These are phyloP conservation scores for Mesocentrotus franciscanus DNA, from an alignment of 53 echinoderm and acorn worm genomes.

Conservation along the genomic window DNA sequence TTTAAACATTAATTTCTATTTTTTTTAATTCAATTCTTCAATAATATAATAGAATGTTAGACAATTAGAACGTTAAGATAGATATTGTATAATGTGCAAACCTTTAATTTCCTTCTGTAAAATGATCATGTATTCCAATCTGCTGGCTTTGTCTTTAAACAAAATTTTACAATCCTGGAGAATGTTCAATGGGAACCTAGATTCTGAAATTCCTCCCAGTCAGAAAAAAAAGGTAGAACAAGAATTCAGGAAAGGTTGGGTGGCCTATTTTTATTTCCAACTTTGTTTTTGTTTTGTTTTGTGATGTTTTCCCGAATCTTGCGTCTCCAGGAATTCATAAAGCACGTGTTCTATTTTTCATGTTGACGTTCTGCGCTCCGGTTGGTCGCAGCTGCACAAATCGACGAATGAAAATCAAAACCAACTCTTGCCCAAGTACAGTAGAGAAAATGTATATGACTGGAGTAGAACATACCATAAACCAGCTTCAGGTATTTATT, in stretches of 20 bases:
- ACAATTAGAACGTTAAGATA: too few species aligned
- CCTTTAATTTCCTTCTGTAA: too few species aligned
- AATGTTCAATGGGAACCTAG: neutral
- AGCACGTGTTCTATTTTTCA: constrained; percentile 52
- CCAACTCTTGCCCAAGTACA: constrained; percentile 39
- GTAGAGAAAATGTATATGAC: neutral
- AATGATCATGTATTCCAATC: too few species aligned
- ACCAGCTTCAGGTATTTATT: constrained; percentile 44
- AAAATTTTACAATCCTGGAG: neutral
- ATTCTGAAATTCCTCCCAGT: neutral
- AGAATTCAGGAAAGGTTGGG: neutral
- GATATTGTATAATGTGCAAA: too few species aligned
- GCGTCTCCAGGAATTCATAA: constrained; percentile 30
- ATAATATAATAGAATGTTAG: too few species aligned
- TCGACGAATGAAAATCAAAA: constrained; percentile 47
- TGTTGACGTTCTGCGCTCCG: constrained; percentile 60
- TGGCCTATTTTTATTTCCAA: constrained; percentile 29
- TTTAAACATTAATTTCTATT: too few species aligned
- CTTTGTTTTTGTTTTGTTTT: constrained; percentile 44
- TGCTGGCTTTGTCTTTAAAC: too few species aligned
- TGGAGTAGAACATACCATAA: constrained; percentile 27
- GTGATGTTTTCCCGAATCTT: constrained; percentile 1
- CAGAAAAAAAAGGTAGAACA: neutral
- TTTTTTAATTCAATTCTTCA: too few species aligned
- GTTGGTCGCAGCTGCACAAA: constrained; percentile 64